A percentile compares a stretch with the other conserved stretches of the same genome.
phyloP scores from a whole-genome alignment of 92 coral and sea anemone species.

The Metridium senile region DNA sequence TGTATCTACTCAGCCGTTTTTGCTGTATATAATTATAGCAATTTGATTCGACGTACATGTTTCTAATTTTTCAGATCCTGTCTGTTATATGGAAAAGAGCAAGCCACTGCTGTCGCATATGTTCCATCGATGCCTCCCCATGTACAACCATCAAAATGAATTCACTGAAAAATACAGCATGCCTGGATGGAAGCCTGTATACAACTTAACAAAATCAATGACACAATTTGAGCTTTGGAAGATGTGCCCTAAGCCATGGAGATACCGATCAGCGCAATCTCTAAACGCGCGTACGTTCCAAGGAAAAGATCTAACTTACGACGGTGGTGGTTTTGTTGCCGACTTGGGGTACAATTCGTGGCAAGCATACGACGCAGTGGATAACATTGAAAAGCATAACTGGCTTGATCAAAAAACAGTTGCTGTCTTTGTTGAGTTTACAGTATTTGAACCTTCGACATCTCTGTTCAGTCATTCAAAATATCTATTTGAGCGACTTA shows the following conservation, averaged over 20 bases:
- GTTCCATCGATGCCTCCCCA: constrained; percentile 68
- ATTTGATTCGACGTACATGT: too few species aligned
- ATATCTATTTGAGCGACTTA: constrained; percentile 63
- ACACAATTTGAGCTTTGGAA: constrained; percentile 56
- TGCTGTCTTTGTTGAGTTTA: constrained; percentile 72
- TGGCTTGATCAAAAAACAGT: constrained; percentile 77
- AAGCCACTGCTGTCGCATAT: constrained; percentile 56
- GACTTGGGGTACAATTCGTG: constrained; percentile 77
- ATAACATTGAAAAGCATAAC: constrained; percentile 38
- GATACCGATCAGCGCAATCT: constrained; percentile 49
- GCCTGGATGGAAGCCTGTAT: constrained; percentile 78
- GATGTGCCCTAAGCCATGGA: constrained; percentile 84
- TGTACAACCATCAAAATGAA: constrained; percentile 50
- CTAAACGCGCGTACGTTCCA: constrained; percentile 55
- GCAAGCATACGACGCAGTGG: constrained; percentile 59
- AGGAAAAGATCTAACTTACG: constrained; percentile 60
- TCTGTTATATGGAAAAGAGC: constrained; percentile 38
- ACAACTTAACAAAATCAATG: constrained; percentile 48
- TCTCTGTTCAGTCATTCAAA: constrained; percentile 68
- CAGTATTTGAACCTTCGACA: constrained; percentile 80
- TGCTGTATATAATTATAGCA: too few species aligned
- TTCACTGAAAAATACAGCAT: constrained; percentile 57
- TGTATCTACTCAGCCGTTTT: too few species aligned
- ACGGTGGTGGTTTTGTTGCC: constrained; percentile 84
- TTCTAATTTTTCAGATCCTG: constrained; percentile 35